Conservation (phyloP, 2,888 invertebrate genomes). For the Carcina quercana region DNA sequence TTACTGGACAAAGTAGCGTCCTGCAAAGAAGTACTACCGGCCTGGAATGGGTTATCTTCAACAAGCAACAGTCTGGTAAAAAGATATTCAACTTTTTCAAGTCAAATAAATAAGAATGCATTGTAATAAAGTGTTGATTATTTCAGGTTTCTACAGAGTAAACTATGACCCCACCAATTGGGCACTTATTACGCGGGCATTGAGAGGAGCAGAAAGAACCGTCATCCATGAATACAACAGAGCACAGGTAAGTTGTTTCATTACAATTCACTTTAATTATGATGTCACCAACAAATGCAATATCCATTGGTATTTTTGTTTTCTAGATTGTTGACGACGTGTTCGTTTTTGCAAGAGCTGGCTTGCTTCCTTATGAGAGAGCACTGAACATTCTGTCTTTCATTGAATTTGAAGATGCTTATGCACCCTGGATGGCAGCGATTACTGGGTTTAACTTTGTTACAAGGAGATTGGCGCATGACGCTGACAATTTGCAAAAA, state of each 20-base stretch:
- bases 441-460: conserved; percentile 63
- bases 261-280: background rate
- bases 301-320: background rate
- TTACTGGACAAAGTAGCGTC: conserved; percentile 25
- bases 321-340: conserved; percentile 77
- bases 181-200: conserved; percentile 65
- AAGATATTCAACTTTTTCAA: background rate
- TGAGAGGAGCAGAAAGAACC: conserved; percentile 42
- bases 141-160: conserved; percentile 75
- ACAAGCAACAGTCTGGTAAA: conserved; percentile 74
- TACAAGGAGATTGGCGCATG: conserved; percentile 53
- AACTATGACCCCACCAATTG: conserved; percentile 75
- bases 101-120: background rate
- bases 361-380: conserved; percentile 56
- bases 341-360: conserved; percentile 72
- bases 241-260: conserved; percentile 68
- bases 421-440: conserved; percentile 81
- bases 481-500: conserved; percentile 25
- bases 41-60: conserved; percentile 76
- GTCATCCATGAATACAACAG: conserved; percentile 77
- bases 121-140: background rate
- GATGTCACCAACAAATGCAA: background rate
- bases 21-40: conserved; percentile 40
- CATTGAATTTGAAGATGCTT: conserved; percentile 76
- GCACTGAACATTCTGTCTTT: conserved; percentile 74